Base-by-base conservation (phyloP, 1,140 invertebrate genomes). In the Euwallacea similis region DNA sequence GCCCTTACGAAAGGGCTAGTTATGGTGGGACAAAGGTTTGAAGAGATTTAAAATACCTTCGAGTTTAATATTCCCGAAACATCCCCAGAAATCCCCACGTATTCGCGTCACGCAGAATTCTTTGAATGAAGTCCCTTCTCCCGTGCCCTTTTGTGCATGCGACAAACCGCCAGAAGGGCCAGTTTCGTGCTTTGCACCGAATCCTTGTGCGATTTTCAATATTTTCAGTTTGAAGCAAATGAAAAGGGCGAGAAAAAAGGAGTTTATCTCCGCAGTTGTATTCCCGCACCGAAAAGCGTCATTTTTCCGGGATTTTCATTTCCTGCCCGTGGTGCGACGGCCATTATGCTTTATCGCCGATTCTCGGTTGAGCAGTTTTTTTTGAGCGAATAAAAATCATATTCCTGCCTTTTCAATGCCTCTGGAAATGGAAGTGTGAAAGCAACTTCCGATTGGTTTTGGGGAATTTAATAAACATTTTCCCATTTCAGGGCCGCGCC, bases 321-420 rank as follows among this genome's bases (percentile, higher is more conserved):
- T 64, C 61, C 61, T 3, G 61, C 42, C 13, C 46, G 46, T 13
- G 46, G 9, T 13, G 13, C 6, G 59, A 9, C 61, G 9, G 59
- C 59, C 42, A 47, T 64, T 64, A 50, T 50, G 61, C 61, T 50
- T 64, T 64, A 64, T 64, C 61, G 61, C 44, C 61, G 61, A 16
- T 64, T 64, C 46, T 64, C 61, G 61, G 61, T 64, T 50, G 61
- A 64, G 61, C 42, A 44, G 7, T 50, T 64, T 64, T 64, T 64
- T 50, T 41, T 7, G 16, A 56, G 10, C 10, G 61, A 46, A 64
- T 21, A 64, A 64, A 64, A 64, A 47, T 64, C 61, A 64, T 64
- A 64, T 64, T 64, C 15, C 61, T 64, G 61, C 16, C 56, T 46
- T 64, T 61, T 64, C 43, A 47, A 64, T 64, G 15, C 61, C 61